A percentile compares a stretch with the other conserved stretches of the same genome.
These are phyloP conservation scores for Phortica magna DNA, from an alignment of 2,888 invertebrate species.

Conservation along the genomic window DNA sequence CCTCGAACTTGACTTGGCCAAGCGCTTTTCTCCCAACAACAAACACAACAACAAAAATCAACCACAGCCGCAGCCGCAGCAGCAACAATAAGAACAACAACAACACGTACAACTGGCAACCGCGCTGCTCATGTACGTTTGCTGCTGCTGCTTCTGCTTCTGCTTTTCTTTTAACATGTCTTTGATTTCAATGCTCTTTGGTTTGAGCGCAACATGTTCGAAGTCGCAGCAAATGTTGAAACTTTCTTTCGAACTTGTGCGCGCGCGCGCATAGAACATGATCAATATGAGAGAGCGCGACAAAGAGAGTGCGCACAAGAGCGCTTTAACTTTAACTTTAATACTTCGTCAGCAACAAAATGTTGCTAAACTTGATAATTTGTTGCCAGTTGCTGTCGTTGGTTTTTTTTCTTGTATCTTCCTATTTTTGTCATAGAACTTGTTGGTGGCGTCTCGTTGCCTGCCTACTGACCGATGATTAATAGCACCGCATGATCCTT, in stretches of 20 bases:
- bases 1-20: conserved; percentile 23
- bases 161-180: conserved; percentile 13
- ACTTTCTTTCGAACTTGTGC: conserved; percentile 23
- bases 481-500: conserved; percentile 22
- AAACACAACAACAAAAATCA: conserved; percentile 28
- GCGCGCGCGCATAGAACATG: not conserved
- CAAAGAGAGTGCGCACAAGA: not conserved
- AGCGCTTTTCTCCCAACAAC: conserved; percentile 54
- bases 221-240: conserved; percentile 13
- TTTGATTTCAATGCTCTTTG: conserved; percentile 35
- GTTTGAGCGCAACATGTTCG: conserved; percentile 23
- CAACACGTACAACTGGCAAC: not conserved
- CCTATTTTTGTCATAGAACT: not conserved
- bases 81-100: not conserved
- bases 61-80: conserved; percentile 24
- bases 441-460: conserved; percentile 3
- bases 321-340: not conserved
- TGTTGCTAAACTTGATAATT: conserved; percentile 29
- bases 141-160: not conserved
- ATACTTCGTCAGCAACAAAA: not conserved
- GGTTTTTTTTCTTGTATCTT: not conserved
- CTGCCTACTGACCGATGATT: conserved; percentile 16
- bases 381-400: not conserved
- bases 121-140: not conserved
- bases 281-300: not conserved